Conservation (phyloP, 64 coral and sea anemone species). For the Catalaphyllia jardinei region DNA sequence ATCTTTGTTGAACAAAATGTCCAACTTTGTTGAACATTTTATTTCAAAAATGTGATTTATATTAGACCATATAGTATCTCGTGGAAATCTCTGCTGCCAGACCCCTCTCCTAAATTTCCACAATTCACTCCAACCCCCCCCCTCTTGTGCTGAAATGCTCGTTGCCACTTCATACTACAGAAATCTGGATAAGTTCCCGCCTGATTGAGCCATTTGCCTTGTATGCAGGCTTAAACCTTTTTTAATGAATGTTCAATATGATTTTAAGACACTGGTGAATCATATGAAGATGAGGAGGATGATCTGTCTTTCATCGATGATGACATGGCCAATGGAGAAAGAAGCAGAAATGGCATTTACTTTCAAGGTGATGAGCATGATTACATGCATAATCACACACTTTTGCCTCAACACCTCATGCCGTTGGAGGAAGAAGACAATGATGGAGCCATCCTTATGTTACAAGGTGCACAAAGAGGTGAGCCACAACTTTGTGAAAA, state of each 20-base stretch:
- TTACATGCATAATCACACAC: neutral
- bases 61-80: no score
- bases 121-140: no score
- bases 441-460: slow-evolving; percentile 12
- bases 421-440: slow-evolving; percentile 16
- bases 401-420: slow-evolving; percentile 9
- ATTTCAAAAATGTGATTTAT: no score
- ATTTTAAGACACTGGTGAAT: slow-evolving; percentile 81
- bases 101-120: no score
- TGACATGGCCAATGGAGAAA: neutral
- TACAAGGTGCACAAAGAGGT: slow-evolving; percentile 40
- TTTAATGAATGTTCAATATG: neutral
- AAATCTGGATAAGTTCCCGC: no score
- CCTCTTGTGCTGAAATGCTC: no score
- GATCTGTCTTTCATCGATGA: slow-evolving; percentile 21
- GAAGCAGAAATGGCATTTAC: slow-evolving; percentile 9
- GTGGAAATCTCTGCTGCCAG: no score
- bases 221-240: neutral
- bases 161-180: no score
- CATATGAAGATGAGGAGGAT: slow-evolving; percentile 79
- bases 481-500: neutral
- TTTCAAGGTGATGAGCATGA: neutral
- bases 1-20: no score
- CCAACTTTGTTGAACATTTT: no score
- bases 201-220: no score